Conservation (phyloP, 2,888 invertebrate species). For the Drosophila hawaiiensis region DNA sequence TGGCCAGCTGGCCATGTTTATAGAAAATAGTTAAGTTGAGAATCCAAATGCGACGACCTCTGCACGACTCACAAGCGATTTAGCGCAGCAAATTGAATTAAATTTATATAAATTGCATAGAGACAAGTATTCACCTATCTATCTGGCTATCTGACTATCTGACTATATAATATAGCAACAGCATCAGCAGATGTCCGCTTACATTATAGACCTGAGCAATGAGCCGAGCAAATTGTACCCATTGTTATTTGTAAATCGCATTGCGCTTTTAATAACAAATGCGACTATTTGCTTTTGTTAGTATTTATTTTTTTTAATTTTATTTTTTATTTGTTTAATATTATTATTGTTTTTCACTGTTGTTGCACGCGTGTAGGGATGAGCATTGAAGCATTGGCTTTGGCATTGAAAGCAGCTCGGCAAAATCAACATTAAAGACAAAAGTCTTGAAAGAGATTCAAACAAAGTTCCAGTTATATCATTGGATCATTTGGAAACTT, state of each 20-base stretch:
- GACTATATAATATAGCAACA: constrained; percentile 33
- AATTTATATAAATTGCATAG: constrained; percentile 77
- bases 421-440: constrained; percentile 30
- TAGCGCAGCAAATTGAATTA: constrained; percentile 78
- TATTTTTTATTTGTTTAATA: constrained; percentile 20
- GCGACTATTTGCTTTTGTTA: constrained; percentile 55
- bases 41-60: constrained; percentile 64
- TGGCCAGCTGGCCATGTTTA: constrained; percentile 63
- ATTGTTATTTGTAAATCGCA: constrained; percentile 78
- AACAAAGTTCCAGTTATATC: constrained; percentile 19
- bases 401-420: constrained; percentile 70
- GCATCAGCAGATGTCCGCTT: constrained; percentile 70
- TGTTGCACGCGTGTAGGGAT: constrained; percentile 48
- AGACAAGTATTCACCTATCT: constrained; percentile 54
- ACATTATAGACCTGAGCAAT: constrained; percentile 69
- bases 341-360: constrained; percentile 22
- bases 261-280: constrained; percentile 62
- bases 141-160: constrained; percentile 33
- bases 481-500: constrained; percentile 20
- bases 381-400: constrained; percentile 49
- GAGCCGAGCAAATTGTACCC: constrained; percentile 75
- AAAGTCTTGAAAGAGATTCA: constrained; percentile 17
- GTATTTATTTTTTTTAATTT: constrained; percentile 23
- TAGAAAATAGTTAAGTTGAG: constrained; percentile 56
- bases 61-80: constrained; percentile 67